Conservation (phyloP, 2,113 vertebrate species). For the Symphodus melops region DNA sequence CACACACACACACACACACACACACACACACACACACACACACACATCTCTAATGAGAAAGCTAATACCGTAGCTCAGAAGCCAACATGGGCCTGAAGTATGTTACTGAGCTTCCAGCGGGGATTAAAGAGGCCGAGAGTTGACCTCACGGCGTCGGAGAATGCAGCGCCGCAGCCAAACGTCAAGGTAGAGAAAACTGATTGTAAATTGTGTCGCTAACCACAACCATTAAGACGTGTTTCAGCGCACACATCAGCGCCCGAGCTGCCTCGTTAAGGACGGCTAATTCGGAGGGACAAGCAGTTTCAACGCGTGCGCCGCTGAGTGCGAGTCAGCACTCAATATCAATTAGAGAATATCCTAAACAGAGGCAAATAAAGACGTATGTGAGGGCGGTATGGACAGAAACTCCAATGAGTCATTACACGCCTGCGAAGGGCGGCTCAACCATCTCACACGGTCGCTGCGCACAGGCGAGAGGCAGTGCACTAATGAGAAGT, state of each 20-base stretch:
- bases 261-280: slow-evolving; percentile 26
- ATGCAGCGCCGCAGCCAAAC: slow-evolving; percentile 38
- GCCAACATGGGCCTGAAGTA: slow-evolving; percentile 37
- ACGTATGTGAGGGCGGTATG: slow-evolving; percentile 28
- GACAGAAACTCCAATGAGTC: slow-evolving; percentile 57
- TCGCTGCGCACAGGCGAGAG: slow-evolving; percentile 25
- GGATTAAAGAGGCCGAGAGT: slow-evolving; percentile 50
- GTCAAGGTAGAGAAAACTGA: slow-evolving; percentile 54
- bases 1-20: not conserved
- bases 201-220: slow-evolving; percentile 56
- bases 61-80: slow-evolving; percentile 56
- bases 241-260: slow-evolving; percentile 10
- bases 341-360: slow-evolving; percentile 68
- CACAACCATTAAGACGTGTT: slow-evolving; percentile 21
- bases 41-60: slow-evolving; percentile 64
- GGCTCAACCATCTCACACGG: slow-evolving; percentile 42
- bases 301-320: slow-evolving; percentile 29
- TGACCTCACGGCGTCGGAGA: slow-evolving; percentile 34
- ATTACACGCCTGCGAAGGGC: slow-evolving; percentile 47
- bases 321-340: slow-evolving; percentile 61
- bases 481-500: slow-evolving; percentile 61
- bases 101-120: slow-evolving; percentile 58
- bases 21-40: too few species aligned
- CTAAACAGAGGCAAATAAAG: slow-evolving; percentile 58
- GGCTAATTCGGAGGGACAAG: slow-evolving; percentile 60